Evolutionary conservation across 64 coral and sea anemone species (phyloP).

Genomic region (Montipora sp.): DNA sequence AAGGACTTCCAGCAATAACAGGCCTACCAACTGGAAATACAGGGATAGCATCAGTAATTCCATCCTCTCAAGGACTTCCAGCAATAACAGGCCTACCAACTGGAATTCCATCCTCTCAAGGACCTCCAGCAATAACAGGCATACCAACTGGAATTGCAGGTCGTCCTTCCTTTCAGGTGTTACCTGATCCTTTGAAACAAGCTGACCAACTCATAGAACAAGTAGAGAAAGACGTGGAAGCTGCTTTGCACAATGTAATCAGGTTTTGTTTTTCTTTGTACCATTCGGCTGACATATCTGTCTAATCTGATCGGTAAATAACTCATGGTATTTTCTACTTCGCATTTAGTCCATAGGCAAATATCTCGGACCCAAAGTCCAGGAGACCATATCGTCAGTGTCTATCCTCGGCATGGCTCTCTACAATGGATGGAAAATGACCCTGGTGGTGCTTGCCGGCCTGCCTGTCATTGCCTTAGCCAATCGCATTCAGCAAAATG

Average conservation of each 20-base stretch:
- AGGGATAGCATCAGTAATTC: no score
- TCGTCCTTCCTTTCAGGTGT: not conserved
- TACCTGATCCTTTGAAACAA: slow-evolving; percentile 63
- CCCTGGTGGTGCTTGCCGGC: slow-evolving; percentile 85
- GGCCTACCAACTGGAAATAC: no score
- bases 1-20: no score
- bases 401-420: slow-evolving; percentile 83
- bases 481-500: slow-evolving; percentile 77
- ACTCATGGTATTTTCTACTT: not conserved
- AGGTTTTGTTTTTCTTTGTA: not conserved
- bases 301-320: not conserved
- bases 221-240: slow-evolving; percentile 76
- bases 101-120: no score
- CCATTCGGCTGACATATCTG: not conserved
- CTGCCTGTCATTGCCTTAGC: slow-evolving; percentile 83
- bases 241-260: slow-evolving; percentile 74
- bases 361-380: slow-evolving; percentile 77
- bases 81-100: no score
- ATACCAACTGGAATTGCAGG: not conserved
- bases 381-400: slow-evolving; percentile 74
- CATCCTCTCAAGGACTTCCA: no score
- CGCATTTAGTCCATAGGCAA: slow-evolving; percentile 64
- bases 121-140: no score
- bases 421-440: slow-evolving; percentile 97
- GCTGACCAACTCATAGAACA: slow-evolving; percentile 56